Base-by-base conservation (phyloP, 2,888 invertebrate genomes). In the Plagodis dolabraria region DNA sequence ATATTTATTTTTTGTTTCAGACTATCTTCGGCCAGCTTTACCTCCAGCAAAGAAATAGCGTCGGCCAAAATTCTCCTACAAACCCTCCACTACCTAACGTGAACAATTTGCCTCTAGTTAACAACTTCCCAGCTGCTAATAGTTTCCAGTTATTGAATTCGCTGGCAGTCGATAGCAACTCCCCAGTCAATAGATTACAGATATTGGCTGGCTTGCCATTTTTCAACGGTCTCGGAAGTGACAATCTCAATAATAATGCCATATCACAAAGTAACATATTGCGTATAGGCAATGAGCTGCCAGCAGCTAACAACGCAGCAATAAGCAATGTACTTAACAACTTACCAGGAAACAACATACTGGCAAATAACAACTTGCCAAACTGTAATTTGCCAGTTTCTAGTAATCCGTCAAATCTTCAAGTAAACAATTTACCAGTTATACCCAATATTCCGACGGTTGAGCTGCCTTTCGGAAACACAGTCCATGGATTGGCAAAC, bases 1-100 rank as follows among this genome's bases (percentile, higher is more conserved):
- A 42, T 34, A 7, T 33, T 33, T n/a, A 11, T 50, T 43, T 42
- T 56, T 48, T 49, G 43, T 70, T 72, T 54, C 80, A 85, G 85
- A 54, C 64, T 7, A 64, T 70, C 22, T 35, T 63, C 10, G 68
- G 69, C 5, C 79, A 84, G 58, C 9, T 70, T 0, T 44, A 65
- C 33, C 54, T 59, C 8, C 47, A 61, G 7, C 40, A 53, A 12
- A 42, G 33, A 44, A 66, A 69, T 53, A 44, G 60, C n/a, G 52
- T 52, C 43, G 60, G 52, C 33, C 75, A 74, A 33, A 47, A 64
- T 69, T 43, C 53, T 12, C 47, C 61, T 43, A 45, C 33, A 35
- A 38, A 48, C 33, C 10, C 22, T 10, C 8, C 10, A 11, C 9
- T 44, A 0, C 7, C 33, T 5, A 60, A 54, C 45, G 5, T 33